These are phyloP conservation scores for Acropternis orthonyx DNA, from an alignment of 2,797 vertebrate genomes.

Conservation along the genomic window DNA sequence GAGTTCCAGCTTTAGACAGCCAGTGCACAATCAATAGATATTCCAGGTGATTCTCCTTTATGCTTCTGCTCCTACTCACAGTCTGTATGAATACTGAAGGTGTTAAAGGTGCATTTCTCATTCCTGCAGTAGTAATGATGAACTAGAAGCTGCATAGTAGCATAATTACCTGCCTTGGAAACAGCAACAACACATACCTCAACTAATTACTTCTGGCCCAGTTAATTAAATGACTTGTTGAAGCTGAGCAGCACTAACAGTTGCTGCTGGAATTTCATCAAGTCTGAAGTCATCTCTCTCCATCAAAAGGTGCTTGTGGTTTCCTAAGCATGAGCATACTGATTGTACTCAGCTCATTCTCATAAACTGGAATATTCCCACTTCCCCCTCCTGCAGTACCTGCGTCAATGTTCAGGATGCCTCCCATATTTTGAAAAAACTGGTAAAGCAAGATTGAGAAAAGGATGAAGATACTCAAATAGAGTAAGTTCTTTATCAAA, in stretches of 20 bases:
- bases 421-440: not conserved
- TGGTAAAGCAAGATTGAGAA: not conserved
- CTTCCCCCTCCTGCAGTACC: not conserved
- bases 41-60: not conserved
- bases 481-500: not conserved
- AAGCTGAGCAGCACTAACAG: not conserved
- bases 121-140: not conserved
- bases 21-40: not conserved
- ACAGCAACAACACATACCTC: not conserved
- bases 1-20: not conserved
- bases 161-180: not conserved
- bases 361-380: not conserved
- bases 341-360: not conserved
- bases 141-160: not conserved
- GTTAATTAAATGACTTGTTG: not conserved
- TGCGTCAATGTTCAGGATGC: not conserved
- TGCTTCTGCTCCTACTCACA: not conserved
- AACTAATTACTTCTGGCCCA: not conserved
- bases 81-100: not conserved
- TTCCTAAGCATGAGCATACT: not conserved
- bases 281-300: not conserved
- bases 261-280: not conserved
- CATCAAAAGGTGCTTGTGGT: not conserved
- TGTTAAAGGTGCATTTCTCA: not conserved
- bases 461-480: not conserved